These are phyloP conservation scores for Sorex maritimensis DNA, from an alignment of 2,797 vertebrate species.

Conservation along the genomic window DNA sequence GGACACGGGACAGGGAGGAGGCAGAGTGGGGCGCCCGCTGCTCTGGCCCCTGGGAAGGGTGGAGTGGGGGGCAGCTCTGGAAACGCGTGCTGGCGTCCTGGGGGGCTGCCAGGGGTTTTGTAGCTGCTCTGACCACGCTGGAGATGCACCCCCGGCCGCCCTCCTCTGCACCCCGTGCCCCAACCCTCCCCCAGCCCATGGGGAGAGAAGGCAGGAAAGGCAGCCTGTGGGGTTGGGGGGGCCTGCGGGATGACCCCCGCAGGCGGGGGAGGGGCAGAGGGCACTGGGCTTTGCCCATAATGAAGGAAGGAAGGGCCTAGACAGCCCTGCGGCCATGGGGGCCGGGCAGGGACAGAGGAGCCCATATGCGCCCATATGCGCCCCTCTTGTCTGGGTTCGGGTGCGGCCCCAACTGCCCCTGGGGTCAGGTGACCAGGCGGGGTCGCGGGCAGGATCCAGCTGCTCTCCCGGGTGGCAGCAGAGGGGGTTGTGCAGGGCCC, in stretches of 20 bases:
- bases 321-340: too few species aligned
- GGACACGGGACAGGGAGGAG: too few species aligned
- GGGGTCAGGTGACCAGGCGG: not conserved
- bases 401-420: not conserved
- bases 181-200: rapidly evolving
- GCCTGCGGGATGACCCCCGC: too few species aligned
- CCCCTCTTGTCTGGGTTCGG: not conserved
- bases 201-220: too few species aligned
- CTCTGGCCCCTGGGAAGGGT: too few species aligned
- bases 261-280: not conserved
- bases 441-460: not conserved
- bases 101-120: not conserved
- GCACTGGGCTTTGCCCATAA: not conserved
- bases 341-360: not conserved
- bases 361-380: not conserved
- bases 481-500: too few species aligned
- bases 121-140: not conserved
- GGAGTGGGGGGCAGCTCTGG: not conserved
- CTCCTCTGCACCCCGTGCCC: not conserved
- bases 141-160: not conserved
- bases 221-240: not conserved
- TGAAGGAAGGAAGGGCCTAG: too few species aligned
- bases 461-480: not conserved
- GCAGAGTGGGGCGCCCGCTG: too few species aligned
- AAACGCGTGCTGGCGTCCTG: not conserved